Conservation (phyloP, 2,888 invertebrate genomes). For the Drosophila yooni region DNA sequence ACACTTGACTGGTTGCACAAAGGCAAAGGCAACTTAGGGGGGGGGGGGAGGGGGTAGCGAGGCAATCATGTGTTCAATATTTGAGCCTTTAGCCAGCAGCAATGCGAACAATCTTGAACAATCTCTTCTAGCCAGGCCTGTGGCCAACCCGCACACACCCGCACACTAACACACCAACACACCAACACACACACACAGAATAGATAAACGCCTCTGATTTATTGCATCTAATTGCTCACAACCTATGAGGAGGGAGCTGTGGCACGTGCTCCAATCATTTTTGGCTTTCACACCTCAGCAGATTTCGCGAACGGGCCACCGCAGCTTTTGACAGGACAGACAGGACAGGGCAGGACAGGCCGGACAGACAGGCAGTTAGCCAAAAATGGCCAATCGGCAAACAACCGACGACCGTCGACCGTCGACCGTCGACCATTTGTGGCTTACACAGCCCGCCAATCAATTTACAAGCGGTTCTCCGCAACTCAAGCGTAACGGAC, state of each 20-base stretch:
- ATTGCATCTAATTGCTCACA: slow-evolving; percentile 78
- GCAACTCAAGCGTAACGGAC: slow-evolving; percentile 48
- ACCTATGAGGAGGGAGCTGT: slow-evolving; percentile 19
- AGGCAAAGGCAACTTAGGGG: neutral
- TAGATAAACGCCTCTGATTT: slow-evolving; percentile 68
- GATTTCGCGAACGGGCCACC: slow-evolving; percentile 50
- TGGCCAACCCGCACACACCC: slow-evolving; percentile 20
- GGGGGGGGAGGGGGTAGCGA: neutral
- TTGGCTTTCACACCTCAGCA: slow-evolving; percentile 69
- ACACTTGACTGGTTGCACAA: slow-evolving; percentile 5
- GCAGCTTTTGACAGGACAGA: slow-evolving; percentile 7
- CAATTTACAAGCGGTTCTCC: slow-evolving; percentile 42
- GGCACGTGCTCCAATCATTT: slow-evolving; percentile 78
- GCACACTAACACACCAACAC: neutral
- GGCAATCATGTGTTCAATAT: slow-evolving; percentile 67
- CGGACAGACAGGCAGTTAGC: slow-evolving; percentile 3
- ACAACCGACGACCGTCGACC: neutral
- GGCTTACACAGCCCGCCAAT: slow-evolving; percentile 57
- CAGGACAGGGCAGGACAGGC: neutral
- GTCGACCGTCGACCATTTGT: slow-evolving; percentile 46
- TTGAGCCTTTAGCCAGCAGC: slow-evolving; percentile 40
- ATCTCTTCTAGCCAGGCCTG: slow-evolving; percentile 34
- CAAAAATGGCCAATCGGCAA: slow-evolving; percentile 12
- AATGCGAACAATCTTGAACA: slow-evolving; percentile 34
- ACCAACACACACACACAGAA: slow-evolving; percentile 11